These are phyloP conservation scores for Athripsodes cinereus DNA, from an alignment of 2,888 invertebrate genomes.

Conservation along the genomic window DNA sequence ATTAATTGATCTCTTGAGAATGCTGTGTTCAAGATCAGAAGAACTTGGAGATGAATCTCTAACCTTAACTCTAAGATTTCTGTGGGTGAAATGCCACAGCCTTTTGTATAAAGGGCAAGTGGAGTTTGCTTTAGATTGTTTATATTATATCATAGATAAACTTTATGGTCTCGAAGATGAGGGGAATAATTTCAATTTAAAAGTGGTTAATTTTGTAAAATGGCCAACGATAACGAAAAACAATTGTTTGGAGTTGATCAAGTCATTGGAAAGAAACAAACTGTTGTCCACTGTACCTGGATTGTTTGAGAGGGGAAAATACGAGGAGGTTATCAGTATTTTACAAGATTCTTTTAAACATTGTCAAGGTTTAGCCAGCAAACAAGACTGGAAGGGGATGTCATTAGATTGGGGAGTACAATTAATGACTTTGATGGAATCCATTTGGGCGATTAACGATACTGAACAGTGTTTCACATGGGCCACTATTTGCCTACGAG, in stretches of 20 bases:
- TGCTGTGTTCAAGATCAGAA: constrained; percentile 37
- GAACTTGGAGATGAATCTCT: constrained; percentile 39
- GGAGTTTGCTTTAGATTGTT: constrained; percentile 41
- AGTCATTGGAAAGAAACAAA: constrained; percentile 47
- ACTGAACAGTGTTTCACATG: constrained; percentile 65
- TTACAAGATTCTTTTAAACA: constrained; percentile 62
- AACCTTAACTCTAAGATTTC: constrained; percentile 38
- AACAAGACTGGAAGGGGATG: constrained; percentile 42
- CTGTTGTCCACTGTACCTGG: constrained; percentile 59
- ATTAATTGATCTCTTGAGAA: constrained; percentile 36
- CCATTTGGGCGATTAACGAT: constrained; percentile 57
- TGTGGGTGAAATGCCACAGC: constrained; percentile 45
- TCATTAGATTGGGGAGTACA: constrained; percentile 53
- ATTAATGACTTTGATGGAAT: constrained; percentile 57
- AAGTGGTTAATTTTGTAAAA: constrained; percentile 40
- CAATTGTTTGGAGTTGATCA: constrained; percentile 39
- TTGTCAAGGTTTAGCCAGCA: constrained; percentile 41
- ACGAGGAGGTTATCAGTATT: constrained; percentile 59
- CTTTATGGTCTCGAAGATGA: constrained; percentile 45
- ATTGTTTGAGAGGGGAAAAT: constrained; percentile 59
- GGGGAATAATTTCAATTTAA: constrained; percentile 36
- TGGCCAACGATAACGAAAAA: constrained; percentile 39
- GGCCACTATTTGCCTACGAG: constrained; percentile 71
- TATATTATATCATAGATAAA: constrained; percentile 43
- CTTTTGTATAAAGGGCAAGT: constrained; percentile 41